A percentile compares a stretch with the other conserved stretches of the same genome.
Evolutionary conservation across 2,888 invertebrate species (phyloP).

Genomic region (Mesoligia furuncula): DNA sequence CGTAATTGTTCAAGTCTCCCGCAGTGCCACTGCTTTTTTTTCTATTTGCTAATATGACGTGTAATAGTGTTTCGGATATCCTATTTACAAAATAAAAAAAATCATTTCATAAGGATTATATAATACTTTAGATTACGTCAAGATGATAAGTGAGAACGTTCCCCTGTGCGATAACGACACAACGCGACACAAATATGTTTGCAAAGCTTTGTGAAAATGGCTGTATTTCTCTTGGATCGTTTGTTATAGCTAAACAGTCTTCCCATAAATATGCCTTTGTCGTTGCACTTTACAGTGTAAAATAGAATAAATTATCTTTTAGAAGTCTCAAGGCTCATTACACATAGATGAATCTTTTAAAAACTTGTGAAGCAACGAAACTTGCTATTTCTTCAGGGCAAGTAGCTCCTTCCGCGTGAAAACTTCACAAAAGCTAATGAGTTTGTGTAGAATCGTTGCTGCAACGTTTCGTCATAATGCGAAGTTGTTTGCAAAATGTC

Average conservation of each 20-base stretch:
- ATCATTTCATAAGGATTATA: background rate
- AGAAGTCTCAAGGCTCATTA: slow-evolving; percentile 2
- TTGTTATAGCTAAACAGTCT: background rate
- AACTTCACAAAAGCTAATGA: slow-evolving; percentile 48
- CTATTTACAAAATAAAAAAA: too few relatives aligned
- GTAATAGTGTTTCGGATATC: too few relatives aligned
- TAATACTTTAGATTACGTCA: slow-evolving; percentile 1
- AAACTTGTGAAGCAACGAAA: slow-evolving; percentile 15
- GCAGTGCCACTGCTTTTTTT: too few relatives aligned
- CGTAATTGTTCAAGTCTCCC: too few relatives aligned
- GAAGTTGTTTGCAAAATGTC: background rate
- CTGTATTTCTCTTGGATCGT: background rate
- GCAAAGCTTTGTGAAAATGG: background rate
- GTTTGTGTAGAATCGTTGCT: slow-evolving; percentile 29
- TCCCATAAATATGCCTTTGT: background rate
- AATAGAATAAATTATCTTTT: background rate
- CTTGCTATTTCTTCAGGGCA: slow-evolving; percentile 9
- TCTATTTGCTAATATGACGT: too few relatives aligned
- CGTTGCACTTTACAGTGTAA: background rate
- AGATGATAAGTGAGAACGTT: slow-evolving; percentile 10
- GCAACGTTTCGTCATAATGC: slow-evolving; percentile 29
- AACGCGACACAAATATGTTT: slow-evolving; percentile 7
- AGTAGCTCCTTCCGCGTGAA: slow-evolving; percentile 26
- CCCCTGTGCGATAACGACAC: background rate
- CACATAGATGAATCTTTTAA: slow-evolving; percentile 14